Conservation (phyloP, 2,113 vertebrate genomes). For the Gallinago paraguaiae region DNA sequence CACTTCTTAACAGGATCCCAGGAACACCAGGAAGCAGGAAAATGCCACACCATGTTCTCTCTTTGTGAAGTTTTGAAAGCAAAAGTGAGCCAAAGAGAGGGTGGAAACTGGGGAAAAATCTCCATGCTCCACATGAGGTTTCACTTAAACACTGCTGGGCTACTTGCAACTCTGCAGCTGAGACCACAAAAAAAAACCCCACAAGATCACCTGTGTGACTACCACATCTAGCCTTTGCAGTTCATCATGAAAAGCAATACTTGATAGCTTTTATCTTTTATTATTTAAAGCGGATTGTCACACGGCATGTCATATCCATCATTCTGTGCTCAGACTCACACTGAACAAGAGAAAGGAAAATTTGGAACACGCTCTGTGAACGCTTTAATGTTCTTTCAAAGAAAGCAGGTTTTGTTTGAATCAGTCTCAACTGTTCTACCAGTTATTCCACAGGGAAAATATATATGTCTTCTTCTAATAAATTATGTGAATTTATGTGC, state of each 20-base stretch:
- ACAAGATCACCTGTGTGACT: neutral
- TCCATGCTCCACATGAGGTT: neutral
- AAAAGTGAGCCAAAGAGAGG: neutral
- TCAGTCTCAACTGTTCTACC: neutral
- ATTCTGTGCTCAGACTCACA: neutral
- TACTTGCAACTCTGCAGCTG: neutral
- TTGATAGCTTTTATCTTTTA: slow-evolving; percentile 23
- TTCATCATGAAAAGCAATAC: slow-evolving; percentile 8
- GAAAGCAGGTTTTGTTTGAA: slow-evolving; percentile 22
- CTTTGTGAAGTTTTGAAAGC: slow-evolving; percentile 11
- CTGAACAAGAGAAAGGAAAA: slow-evolving; percentile 13
- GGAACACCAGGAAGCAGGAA: neutral
- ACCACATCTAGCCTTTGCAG: neutral
- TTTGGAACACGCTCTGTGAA: neutral
- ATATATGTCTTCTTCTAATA: neutral
- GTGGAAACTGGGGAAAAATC: neutral
- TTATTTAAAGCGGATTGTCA: slow-evolving; percentile 23
- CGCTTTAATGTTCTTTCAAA: slow-evolving; percentile 38
- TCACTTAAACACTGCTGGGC: neutral
- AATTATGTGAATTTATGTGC: slow-evolving; percentile 27
- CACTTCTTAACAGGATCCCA: slow-evolving; percentile 22
- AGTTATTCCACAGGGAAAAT: neutral
- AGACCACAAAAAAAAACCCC: neutral
- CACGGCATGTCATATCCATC: slow-evolving; percentile 1
- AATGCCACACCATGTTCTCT: neutral